Percentiles rank a stretch among this genome's conserved stretches.
Conservation (phyloP, 2,888 invertebrate genomes). For the Toxonevra muliebris region DNA sequence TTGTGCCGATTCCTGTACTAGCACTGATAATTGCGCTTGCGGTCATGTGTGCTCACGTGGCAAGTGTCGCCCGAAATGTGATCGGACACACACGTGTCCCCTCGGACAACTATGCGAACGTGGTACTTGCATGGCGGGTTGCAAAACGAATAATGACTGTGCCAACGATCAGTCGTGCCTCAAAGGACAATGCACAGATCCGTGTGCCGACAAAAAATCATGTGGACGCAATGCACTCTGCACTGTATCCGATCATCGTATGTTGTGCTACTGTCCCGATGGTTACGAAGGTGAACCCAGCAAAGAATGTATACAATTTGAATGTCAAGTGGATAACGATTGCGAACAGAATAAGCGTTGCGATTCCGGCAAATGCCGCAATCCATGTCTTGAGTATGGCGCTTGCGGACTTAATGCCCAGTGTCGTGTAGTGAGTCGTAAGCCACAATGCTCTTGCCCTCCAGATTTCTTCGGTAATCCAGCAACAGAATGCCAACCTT, state of each 20-base stretch:
- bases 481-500: conserved; percentile 73
- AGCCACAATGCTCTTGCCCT: conserved; percentile 81
- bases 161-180: conserved; percentile 79
- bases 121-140: conserved; percentile 81
- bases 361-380: conserved; percentile 77
- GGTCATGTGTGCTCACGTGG: conserved; percentile 81
- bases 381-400: conserved; percentile 80
- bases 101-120: conserved; percentile 80
- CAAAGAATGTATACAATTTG: conserved; percentile 77
- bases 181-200: conserved; percentile 74
- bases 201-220: conserved; percentile 73
- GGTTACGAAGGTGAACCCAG: conserved; percentile 85
- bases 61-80: conserved; percentile 79
- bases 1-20: conserved; percentile 76
- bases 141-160: conserved; percentile 82
- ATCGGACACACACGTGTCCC: conserved; percentile 72
- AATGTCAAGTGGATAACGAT: conserved; percentile 79
- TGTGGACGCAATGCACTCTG: conserved; percentile 86
- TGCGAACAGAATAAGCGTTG: conserved; percentile 83
- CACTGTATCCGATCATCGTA: conserved; percentile 80
- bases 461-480: conserved; percentile 80
- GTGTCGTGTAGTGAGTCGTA: conserved; percentile 79
- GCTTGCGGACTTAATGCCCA: conserved; percentile 87
- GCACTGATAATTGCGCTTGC: conserved; percentile 78
- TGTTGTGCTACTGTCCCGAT: conserved; percentile 87